These are phyloP conservation scores for Carettochelys insculpta DNA, from an alignment of 2,113 vertebrate species.

Conservation along the genomic window DNA sequence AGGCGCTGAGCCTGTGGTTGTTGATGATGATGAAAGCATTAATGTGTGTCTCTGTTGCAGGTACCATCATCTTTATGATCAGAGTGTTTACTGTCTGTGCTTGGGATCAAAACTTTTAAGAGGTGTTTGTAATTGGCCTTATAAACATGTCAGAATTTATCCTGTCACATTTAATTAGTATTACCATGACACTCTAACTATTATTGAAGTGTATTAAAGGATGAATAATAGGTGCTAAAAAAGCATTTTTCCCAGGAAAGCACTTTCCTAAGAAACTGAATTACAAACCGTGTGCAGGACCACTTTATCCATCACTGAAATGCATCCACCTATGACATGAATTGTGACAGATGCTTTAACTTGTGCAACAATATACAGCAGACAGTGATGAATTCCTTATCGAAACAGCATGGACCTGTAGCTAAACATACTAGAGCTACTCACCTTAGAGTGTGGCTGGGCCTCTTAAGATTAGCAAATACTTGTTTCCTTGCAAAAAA, in stretches of 20 bases:
- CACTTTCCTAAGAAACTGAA: neutral
- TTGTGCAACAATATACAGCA: neutral
- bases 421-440: neutral
- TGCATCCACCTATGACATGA: neutral
- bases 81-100: neutral
- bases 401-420: accelerated
- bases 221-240: neutral
- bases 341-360: neutral
- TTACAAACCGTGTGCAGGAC: neutral
- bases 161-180: neutral
- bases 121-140: neutral
- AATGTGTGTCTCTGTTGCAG: neutral
- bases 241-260: neutral
- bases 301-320: conserved; percentile 11
- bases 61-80: accelerated
- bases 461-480: accelerated
- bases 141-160: accelerated
- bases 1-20: too few relatives aligned
- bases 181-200: neutral
- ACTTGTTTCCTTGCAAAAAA: neutral
- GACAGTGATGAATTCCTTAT: neutral
- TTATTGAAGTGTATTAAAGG: neutral
- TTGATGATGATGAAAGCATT: too few relatives aligned
- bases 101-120: accelerated
- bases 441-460: neutral